phyloP scores from a whole-genome alignment of 2,888 invertebrate species.

The Philereme vetulata region DNA sequence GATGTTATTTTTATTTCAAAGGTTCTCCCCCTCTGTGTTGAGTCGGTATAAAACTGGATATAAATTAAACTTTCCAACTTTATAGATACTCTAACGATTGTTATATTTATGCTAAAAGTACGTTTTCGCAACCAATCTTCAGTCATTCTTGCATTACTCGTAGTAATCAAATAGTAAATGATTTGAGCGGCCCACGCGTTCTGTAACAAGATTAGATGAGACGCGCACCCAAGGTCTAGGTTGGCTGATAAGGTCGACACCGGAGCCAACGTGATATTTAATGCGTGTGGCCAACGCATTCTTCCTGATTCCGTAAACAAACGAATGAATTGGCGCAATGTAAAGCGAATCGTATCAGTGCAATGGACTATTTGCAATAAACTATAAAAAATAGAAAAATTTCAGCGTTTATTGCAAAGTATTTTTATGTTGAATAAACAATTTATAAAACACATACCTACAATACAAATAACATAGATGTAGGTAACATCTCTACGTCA shows the following conservation, averaged over 20 bases:
- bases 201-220: slow-evolving; percentile 44
- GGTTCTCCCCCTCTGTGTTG: too few relatives aligned
- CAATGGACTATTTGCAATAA: too few relatives aligned
- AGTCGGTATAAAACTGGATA: too few relatives aligned
- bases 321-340: not conserved
- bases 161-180: slow-evolving; percentile 9
- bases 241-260: slow-evolving; percentile 54
- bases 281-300: not conserved
- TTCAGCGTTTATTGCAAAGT: too few relatives aligned
- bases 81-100: too few relatives aligned
- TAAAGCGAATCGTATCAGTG: not conserved
- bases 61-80: too few relatives aligned
- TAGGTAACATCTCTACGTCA: slow-evolving; percentile 4
- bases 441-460: too few relatives aligned
- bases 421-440: too few relatives aligned
- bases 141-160: not conserved
- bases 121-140: too few relatives aligned
- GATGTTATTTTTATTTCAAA: too few relatives aligned
- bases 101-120: too few relatives aligned
- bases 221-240: slow-evolving; percentile 61
- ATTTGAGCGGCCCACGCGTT: slow-evolving; percentile 23
- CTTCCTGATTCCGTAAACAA: not conserved
- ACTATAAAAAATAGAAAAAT: too few relatives aligned
- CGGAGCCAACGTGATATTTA: slow-evolving; percentile 32
- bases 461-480: not conserved